These are phyloP conservation scores for Aleiodes leptofemur DNA, from an alignment of 2,888 invertebrate genomes.

Conservation along the genomic window DNA sequence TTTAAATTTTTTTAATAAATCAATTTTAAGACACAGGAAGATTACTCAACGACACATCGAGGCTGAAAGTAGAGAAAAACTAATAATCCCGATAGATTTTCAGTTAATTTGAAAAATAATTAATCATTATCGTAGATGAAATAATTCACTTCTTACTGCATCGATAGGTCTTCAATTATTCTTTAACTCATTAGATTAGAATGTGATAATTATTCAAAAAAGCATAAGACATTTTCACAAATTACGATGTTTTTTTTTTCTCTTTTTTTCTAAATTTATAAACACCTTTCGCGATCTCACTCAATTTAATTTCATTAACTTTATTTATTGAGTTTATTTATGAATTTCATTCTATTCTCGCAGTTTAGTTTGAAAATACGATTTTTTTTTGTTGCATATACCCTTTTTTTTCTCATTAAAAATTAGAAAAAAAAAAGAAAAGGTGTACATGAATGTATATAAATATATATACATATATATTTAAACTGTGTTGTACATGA, in stretches of 20 bases:
- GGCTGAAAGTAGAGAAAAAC: not conserved
- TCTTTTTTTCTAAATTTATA: not conserved
- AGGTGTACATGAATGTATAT: not conserved
- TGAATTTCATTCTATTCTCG: conserved; percentile 18
- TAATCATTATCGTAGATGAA: not conserved
- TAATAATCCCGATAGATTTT: too few species aligned
- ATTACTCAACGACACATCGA: conserved; percentile 9
- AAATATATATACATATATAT: conserved; percentile 30
- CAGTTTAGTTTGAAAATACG: conserved; percentile 15
- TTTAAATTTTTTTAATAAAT: not conserved
- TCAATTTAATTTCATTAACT: conserved; percentile 2
- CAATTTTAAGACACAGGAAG: not conserved
- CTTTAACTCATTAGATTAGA: not conserved
- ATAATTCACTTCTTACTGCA: not conserved
- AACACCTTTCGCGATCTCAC: not conserved
- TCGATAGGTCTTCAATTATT: not conserved
- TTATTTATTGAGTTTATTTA: not conserved
- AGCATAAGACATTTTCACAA: conserved; percentile 21
- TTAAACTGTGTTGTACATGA: conserved; percentile 31
- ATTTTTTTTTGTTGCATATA: not conserved
- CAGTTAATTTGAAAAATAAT: conserved; percentile 21
- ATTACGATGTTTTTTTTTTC: conserved; percentile 1
- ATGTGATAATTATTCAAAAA: conserved; percentile 24
- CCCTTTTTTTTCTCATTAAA: not conserved
- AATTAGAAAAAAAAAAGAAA: too few species aligned